Percentiles rank a stretch among this genome's conserved stretches.
phyloP scores from a whole-genome alignment of 2,113 vertebrate genomes.

The Syngnathoides biaculeatus region DNA sequence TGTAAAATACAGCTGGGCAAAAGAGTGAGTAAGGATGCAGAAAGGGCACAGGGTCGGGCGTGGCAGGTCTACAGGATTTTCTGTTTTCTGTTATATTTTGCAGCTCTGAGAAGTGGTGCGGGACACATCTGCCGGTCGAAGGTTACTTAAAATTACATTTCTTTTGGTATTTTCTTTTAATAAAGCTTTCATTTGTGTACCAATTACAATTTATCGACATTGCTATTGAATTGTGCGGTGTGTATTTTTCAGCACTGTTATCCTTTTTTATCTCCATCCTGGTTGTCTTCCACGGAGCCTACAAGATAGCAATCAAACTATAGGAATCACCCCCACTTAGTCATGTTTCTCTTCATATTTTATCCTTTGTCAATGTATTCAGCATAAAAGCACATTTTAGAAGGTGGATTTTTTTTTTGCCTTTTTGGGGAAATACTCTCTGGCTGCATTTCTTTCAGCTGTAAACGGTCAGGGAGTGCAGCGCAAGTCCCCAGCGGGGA shows the following conservation, averaged over 20 bases:
- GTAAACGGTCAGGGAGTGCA: constrained; percentile 38
- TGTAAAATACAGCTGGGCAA: neutral
- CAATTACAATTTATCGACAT: neutral
- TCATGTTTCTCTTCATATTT: neutral
- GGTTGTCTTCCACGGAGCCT: neutral
- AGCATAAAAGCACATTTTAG: neutral
- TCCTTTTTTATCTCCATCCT: neutral
- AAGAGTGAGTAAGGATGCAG: constrained; percentile 7
- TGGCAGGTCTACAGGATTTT: constrained; percentile 23
- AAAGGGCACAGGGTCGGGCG: constrained; percentile 30
- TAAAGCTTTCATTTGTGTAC: neutral
- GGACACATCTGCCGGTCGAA: neutral
- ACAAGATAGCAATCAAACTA: neutral
- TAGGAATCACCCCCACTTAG: neutral
- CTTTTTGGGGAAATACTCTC: neutral
- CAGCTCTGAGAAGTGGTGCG: neutral
- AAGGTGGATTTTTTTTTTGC: neutral
- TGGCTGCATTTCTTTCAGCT: constrained; percentile 7
- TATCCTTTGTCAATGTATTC: neutral
- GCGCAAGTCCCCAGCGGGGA: constrained; percentile 31
- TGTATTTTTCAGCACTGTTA: neutral
- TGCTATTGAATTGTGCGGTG: neutral
- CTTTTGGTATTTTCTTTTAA: too few relatives aligned
- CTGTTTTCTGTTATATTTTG: neutral
- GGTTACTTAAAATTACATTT: neutral